These are phyloP conservation scores for Panagrolaimus sp. DNA, from an alignment of 1,140 invertebrate genomes.

Conservation along the genomic window DNA sequence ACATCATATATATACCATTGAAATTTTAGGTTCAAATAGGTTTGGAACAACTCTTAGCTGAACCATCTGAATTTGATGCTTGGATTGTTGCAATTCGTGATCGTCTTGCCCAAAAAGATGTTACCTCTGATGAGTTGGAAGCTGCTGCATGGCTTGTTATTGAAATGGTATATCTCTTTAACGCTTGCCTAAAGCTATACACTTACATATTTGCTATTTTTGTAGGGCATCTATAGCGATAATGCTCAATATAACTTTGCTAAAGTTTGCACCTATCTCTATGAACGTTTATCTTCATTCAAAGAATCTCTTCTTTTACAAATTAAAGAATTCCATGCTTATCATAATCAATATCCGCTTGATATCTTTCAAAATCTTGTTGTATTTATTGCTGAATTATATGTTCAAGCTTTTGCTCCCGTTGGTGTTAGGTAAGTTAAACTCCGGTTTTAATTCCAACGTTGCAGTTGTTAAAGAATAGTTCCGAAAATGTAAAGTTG, in stretches of 20 bases:
- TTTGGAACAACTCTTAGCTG: constrained; percentile 22
- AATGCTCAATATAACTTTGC: constrained; percentile 26
- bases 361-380: not conserved
- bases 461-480: too few species aligned
- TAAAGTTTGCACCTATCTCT: constrained; percentile 15
- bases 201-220: not conserved
- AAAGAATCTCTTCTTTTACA: constrained; percentile 14
- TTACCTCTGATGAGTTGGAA: constrained; percentile 14
- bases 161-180: constrained; percentile 17
- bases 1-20: not conserved
- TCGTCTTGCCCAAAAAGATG: constrained; percentile 2
- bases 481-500: too few species aligned
- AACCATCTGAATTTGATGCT: constrained; percentile 24
- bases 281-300: constrained; percentile 16
- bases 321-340: not conserved
- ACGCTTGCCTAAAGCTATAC: not conserved
- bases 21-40: constrained; percentile 31
- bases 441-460: too few species aligned
- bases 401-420: constrained; percentile 3
- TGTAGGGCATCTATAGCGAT: not conserved
- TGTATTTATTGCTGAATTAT: not conserved
- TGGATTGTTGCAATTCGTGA: constrained; percentile 16
- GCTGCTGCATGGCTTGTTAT: constrained; percentile 22
- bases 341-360: not conserved
- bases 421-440: not conserved